These are phyloP conservation scores for Eptatretus atami DNA, from an alignment of 2,797 vertebrate species.

Conservation along the genomic window DNA sequence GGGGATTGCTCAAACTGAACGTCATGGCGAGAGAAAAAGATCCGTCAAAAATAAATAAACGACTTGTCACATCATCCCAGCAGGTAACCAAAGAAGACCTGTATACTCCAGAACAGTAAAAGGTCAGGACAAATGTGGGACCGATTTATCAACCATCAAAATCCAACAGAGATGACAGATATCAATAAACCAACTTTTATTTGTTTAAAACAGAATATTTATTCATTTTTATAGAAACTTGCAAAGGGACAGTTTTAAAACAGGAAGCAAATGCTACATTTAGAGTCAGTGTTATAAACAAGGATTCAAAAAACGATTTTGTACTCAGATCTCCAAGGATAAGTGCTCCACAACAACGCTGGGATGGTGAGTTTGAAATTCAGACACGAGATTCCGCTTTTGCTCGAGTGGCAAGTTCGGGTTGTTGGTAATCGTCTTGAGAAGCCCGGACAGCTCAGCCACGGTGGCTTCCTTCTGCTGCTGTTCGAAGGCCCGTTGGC, in stretches of 20 bases:
- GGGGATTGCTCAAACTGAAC: no score
- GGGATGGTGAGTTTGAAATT: constrained; percentile 35
- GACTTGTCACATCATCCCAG: no score
- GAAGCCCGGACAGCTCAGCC: constrained; percentile 22
- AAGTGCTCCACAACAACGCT: constrained; percentile 21
- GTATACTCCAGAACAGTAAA: no score
- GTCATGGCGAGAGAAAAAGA: no score
- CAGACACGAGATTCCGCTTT: constrained; percentile 28
- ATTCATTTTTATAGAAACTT: not conserved
- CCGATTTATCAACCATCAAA: no score
- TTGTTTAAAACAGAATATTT: constrained; percentile 7
- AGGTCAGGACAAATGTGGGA: no score
- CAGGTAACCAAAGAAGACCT: no score
- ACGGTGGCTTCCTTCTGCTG: constrained; percentile 21
- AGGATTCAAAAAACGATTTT: constrained; percentile 12
- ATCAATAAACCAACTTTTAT: not conserved
- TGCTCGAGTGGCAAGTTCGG: constrained; percentile 18
- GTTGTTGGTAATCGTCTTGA: constrained; percentile 18
- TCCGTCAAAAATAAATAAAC: no score
- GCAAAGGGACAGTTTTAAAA: not conserved
- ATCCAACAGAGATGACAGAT: no score
- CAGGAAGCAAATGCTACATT: not conserved
- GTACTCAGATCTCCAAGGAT: constrained; percentile 14
- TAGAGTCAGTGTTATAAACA: not conserved
- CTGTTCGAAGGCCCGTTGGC: constrained; percentile 25